Conservation (phyloP, 2,888 invertebrate genomes). For the Calameuta filiformis region DNA sequence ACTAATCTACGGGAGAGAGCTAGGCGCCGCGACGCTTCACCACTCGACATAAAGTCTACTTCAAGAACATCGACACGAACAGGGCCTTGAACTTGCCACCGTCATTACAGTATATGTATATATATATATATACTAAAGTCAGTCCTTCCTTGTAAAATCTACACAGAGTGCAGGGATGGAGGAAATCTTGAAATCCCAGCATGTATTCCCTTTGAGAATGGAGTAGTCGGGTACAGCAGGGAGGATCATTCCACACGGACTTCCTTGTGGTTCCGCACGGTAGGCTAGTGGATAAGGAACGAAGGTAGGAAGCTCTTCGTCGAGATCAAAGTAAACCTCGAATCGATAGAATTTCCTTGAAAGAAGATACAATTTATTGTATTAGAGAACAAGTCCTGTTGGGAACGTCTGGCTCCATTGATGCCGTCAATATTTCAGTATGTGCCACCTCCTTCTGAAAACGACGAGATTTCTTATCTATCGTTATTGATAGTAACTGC, state of each 20-base stretch:
- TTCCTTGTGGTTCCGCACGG: not conserved
- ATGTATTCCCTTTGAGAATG: not conserved
- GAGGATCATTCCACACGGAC: not conserved
- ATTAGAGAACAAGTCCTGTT: not conserved
- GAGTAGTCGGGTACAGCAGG: not conserved
- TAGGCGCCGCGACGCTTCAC: not conserved
- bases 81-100: not conserved
- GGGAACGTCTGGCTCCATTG: not conserved
- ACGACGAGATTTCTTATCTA: not conserved
- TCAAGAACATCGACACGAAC: not conserved
- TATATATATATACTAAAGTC: not conserved
- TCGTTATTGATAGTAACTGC: not conserved
- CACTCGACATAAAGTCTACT: not conserved
- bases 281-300: not conserved
- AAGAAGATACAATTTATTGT: constrained; percentile 46
- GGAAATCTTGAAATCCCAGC: not conserved
- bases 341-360: constrained; percentile 44
- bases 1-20: constrained; percentile 27
- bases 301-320: constrained; percentile 22
- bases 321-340: constrained; percentile 45
- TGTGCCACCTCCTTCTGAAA: not conserved
- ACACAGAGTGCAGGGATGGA: not conserved
- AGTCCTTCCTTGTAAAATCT: not conserved
- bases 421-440: not conserved
- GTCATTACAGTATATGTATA: not conserved